Conservation (phyloP, 2,797 vertebrate genomes). For the Anolis apletophallus region DNA sequence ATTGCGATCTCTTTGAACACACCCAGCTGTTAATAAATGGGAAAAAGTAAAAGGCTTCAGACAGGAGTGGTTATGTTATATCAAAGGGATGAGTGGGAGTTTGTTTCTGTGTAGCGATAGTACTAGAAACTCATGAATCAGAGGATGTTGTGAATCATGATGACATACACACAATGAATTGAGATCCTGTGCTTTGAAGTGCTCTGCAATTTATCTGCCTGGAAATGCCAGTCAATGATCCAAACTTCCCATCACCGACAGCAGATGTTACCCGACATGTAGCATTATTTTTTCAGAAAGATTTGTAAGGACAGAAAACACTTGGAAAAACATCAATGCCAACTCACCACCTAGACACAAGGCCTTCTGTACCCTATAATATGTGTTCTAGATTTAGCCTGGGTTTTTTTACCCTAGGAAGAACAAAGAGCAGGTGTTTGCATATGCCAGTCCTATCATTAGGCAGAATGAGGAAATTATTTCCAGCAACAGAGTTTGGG, state of each 20-base stretch:
- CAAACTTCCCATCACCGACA: background rate
- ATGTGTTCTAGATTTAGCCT: background rate
- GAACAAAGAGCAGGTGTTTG: too few relatives aligned
- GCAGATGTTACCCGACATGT: background rate
- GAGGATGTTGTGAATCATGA: background rate
- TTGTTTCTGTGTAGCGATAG: constrained; percentile 16
- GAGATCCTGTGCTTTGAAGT: constrained; percentile 13
- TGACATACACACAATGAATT: background rate
- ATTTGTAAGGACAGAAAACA: background rate
- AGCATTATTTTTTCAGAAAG: background rate
- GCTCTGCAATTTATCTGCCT: constrained; percentile 3
- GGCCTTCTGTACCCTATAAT: too few relatives aligned
- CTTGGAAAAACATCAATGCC: background rate
- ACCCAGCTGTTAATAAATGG: constrained; percentile 11
- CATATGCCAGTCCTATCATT: too few relatives aligned
- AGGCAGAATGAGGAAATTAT: too few relatives aligned
- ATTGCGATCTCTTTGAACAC: constrained; percentile 11
- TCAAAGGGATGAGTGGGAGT: constrained; percentile 13
- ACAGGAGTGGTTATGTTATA: constrained; percentile 1
- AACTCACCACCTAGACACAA: background rate
- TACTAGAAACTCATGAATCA: constrained; percentile 12
- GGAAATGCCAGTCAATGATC: background rate
- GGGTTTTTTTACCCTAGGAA: background rate
- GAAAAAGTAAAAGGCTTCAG: background rate
- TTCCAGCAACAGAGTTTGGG: too few relatives aligned